Evolutionary conservation across 2,888 invertebrate genomes (phyloP).

Genomic region (Hofmannophila pseudospretella): DNA sequence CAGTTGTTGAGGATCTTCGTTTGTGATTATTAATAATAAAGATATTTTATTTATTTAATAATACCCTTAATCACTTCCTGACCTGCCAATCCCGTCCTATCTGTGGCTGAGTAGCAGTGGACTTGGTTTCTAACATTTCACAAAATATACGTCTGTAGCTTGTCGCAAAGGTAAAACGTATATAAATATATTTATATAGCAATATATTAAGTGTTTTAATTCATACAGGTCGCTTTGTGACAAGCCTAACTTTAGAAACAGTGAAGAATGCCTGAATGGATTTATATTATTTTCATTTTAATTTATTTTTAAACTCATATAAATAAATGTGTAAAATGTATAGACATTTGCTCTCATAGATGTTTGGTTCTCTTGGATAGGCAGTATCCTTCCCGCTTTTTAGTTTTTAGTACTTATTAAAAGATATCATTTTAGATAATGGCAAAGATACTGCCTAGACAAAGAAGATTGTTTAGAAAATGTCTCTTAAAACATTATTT

Average conservation of each 20-base stretch:
- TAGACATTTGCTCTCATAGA: constrained; percentile 69
- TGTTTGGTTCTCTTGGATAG: constrained; percentile 63
- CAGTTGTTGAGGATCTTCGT: neutral
- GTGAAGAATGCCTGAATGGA: constrained; percentile 47
- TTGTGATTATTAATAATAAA: neutral
- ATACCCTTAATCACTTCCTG: constrained; percentile 8
- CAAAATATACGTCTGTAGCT: constrained; percentile 55
- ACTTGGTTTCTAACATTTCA: constrained; percentile 73
- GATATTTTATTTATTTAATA: constrained; percentile 10
- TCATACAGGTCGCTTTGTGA: constrained; percentile 59
- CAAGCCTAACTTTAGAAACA: constrained; percentile 49
- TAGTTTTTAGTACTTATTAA: constrained; percentile 11
- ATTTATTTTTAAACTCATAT: constrained; percentile 32
- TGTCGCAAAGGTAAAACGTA: constrained; percentile 68
- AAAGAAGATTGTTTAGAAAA: constrained; percentile 51
- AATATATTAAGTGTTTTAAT: constrained; percentile 36
- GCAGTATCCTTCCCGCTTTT: constrained; percentile 61
- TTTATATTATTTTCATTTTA: constrained; percentile 30
- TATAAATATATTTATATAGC: constrained; percentile 34
- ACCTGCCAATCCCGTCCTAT: constrained; percentile 19
- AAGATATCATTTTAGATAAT: constrained; percentile 13
- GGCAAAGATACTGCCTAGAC: constrained; percentile 67
- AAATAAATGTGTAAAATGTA: constrained; percentile 65
- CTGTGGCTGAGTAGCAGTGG: constrained; percentile 74
- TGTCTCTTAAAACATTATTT: constrained; percentile 54